Base-by-base conservation (phyloP, 2,888 invertebrate species). In the Neria commutata region DNA sequence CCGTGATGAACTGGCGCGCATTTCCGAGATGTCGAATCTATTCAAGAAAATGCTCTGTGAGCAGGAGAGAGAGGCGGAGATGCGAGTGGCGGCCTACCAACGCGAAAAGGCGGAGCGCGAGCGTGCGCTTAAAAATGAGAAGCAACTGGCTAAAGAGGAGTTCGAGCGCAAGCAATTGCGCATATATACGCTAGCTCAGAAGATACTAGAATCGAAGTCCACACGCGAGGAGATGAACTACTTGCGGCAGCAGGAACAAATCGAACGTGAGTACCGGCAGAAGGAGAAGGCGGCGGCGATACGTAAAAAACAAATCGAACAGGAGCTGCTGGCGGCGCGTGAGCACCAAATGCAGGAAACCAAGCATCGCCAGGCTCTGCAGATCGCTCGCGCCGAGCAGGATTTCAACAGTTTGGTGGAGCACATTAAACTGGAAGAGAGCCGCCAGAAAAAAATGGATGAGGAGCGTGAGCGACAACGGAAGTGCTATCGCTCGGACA, bases 261-360 rank as follows among this genome's bases (percentile, higher is more conserved):
- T 80, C 16, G 82, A 82, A 61, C 77, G 82, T 1, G 81, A 81
- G 62, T 82, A 80, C 61, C 68, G 82, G 0, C 73, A 72, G 46
- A 77, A 77, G 8, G 81, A 81, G 52, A 79, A 76, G 59, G 74
- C 77, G 51, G 75, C 78, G 0, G 80, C 72, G 0, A 24, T 80
- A 16, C 73, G 74, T 11, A 76, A 77, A 45, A 73, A 75, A 5
- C 71, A 76, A 62, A 62, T 75, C 0, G 81, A 80, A 53, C 68
- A 75, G 3, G 75, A 80, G 21, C 49, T 82, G 16, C 66, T 70
- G 0, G 74, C 72, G n/a, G 71, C 78, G 0, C 74, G 82, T 3
- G 65, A 72, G 3, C 68, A 66, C 1, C 82, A 82, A 58, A 66
- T 81, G 1, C 71, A 74, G 47, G 80, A 81, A 40, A 67, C 75